These are phyloP conservation scores for Ciconia stormi DNA, from an alignment of 2,113 vertebrate species.

Conservation along the genomic window DNA sequence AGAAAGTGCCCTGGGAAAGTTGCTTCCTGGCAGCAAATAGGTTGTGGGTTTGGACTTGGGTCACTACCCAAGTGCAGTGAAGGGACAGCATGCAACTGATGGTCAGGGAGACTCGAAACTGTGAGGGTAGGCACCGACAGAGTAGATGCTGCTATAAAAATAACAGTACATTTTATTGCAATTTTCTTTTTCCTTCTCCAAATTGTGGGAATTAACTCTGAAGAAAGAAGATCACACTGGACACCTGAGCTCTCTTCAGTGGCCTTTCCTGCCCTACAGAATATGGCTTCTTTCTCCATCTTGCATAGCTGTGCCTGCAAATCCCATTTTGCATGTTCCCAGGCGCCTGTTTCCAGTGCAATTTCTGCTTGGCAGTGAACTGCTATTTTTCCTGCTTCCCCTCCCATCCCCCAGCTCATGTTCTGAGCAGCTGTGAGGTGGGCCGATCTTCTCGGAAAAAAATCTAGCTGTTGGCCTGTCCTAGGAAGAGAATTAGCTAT, in stretches of 20 bases:
- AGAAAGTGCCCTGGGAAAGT: neutral
- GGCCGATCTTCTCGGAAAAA: neutral
- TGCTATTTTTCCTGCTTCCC: constrained; percentile 11
- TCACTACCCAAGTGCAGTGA: neutral
- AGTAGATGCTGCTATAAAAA: neutral
- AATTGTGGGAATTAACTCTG: neutral
- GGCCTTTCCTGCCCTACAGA: neutral
- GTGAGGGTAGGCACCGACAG: neutral
- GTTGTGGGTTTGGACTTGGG: neutral
- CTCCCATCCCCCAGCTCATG: neutral
- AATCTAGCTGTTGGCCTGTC: neutral
- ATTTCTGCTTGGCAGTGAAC: constrained; percentile 17
- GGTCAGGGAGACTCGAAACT: neutral
- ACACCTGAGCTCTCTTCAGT: neutral
- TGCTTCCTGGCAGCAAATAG: neutral
- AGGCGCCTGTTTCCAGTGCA: neutral
- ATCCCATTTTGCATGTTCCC: neutral
- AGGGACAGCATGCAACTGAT: neutral
- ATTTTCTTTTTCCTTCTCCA: neutral
- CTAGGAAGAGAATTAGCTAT: neutral
- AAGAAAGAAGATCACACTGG: neutral
- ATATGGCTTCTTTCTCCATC: neutral
- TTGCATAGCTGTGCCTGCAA: neutral
- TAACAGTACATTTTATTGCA: neutral
- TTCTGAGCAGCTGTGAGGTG: constrained; percentile 18